phyloP scores from a whole-genome alignment of 2,888 invertebrate genomes.

The Podabrus alpinus region DNA sequence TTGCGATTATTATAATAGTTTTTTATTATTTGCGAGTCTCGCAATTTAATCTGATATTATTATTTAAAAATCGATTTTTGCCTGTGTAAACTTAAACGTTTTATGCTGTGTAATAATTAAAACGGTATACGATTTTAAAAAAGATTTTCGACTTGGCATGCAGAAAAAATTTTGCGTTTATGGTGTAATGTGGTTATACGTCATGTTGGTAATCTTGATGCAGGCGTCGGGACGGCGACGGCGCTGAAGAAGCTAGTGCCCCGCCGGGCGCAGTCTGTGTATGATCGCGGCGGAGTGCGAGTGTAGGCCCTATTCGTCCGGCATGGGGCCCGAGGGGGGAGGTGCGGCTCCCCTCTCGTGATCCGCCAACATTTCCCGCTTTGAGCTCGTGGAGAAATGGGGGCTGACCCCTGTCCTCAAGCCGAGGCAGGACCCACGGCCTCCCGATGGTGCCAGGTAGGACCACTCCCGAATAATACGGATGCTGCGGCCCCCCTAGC shows the following conservation, averaged over 20 bases:
- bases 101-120: background rate
- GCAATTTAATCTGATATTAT: background rate
- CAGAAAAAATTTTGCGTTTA: slow-evolving; percentile 5
- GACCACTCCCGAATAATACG: slow-evolving; percentile 44
- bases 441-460: slow-evolving; percentile 80
- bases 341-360: slow-evolving; percentile 65
- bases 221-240: slow-evolving; percentile 47
- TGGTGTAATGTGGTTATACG: slow-evolving; percentile 24
- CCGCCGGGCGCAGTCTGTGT: slow-evolving; percentile 55
- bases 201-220: slow-evolving; percentile 50
- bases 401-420: slow-evolving; percentile 97
- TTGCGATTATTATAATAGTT: background rate
- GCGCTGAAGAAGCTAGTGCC: slow-evolving; percentile 47
- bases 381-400: slow-evolving; percentile 97
- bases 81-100: too few relatives aligned
- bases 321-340: slow-evolving; percentile 68
- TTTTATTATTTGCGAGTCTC: background rate
- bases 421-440: slow-evolving; percentile 90
- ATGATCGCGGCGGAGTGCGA: slow-evolving; percentile 55
- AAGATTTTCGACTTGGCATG: background rate
- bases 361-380: slow-evolving; percentile 93
- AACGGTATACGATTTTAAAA: background rate
- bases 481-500: slow-evolving; percentile 25
- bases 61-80: background rate
- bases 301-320: slow-evolving; percentile 57